Evolutionary conservation across 2,888 invertebrate species (phyloP), one percentile per base, ranked within the genome.

Genomic region (Nomada fucata): DNA sequence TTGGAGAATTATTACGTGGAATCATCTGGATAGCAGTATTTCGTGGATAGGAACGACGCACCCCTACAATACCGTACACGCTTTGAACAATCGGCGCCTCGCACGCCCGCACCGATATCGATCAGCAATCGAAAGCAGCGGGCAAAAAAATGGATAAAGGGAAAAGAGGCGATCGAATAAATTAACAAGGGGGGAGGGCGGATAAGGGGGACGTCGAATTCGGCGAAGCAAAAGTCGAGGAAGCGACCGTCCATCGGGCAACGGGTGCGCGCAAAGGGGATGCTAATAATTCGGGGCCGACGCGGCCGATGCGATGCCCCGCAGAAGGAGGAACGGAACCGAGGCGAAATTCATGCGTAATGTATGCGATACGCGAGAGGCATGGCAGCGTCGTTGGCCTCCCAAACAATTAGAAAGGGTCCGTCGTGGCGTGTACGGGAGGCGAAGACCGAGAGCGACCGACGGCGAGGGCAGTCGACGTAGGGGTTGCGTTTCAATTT

Each of bases 351-450:
- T 90, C 88, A 83, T 88, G 84, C 83, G 86, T 84, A 88, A 88
- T 89, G 80, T 82, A 89, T 87, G 86, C 79, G 86, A 88, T 88
- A 78, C 84, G 80, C 83, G 75, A 73, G 84, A 78, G 61, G 82
- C 85, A 76, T 67, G 81, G 86, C 78, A 76, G 76, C 75, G 75
- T 77, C 79, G 82, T 81, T 86, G 90, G 90, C 92, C 92, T 91
- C 91, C 91, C 89, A 87, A 89, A 91, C 92, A 92, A 92, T 92
- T 92, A 92, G 89, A 91, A 91, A 90, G 90, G 90, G 89, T 87
- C 83, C 84, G 70, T 76, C 69, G 76, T 59, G 63, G 81, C 61
- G 77, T 64, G 55, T 57, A 59, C 70, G 72, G 70, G 82, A 83
- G 52, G 74, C 74, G 76, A 76, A 69, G 69, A n/a, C 50, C 61